Evolutionary conservation across 1,140 invertebrate species (phyloP).

Genomic region (Drosophila setifemur): DNA sequence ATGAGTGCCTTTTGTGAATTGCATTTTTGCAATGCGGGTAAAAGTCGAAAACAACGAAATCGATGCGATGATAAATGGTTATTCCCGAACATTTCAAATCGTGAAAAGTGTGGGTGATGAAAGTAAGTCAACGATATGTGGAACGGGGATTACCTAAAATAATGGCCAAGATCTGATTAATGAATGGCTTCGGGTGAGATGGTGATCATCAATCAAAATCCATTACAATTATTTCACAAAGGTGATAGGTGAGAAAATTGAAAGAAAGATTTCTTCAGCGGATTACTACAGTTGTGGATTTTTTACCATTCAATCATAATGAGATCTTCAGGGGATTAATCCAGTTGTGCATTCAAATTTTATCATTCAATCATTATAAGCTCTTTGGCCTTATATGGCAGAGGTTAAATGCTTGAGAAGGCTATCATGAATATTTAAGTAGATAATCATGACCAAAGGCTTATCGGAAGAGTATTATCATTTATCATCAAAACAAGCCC

Average conservation of each 20-base stretch:
- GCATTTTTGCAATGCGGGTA: slow-evolving; percentile 57
- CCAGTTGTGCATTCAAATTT: too few species aligned
- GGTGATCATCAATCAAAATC: slow-evolving; percentile 47
- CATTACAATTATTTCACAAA: background rate
- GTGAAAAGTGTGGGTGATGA: slow-evolving; percentile 51
- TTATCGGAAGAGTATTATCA: too few species aligned
- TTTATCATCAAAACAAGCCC: too few species aligned
- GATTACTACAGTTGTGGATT: slow-evolving; percentile 3
- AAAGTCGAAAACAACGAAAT: slow-evolving; percentile 21
- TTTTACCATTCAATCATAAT: background rate
- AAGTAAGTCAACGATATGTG: slow-evolving; percentile 45
- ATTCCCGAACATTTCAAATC: slow-evolving; percentile 7
- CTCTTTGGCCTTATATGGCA: background rate
- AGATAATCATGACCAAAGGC: too few species aligned
- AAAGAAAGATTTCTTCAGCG: background rate
- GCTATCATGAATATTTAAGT: background rate
- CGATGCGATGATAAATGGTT: slow-evolving; percentile 47
- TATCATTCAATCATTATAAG: background rate
- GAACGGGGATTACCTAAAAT: slow-evolving; percentile 3
- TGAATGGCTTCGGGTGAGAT: slow-evolving; percentile 7
- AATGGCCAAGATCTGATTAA: slow-evolving; percentile 12
- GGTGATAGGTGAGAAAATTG: background rate
- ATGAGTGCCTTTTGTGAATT: slow-evolving; percentile 60
- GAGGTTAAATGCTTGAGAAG: too few species aligned
- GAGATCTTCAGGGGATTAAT: too few species aligned